Conservation (phyloP, 2,797 vertebrate species). For the Ctenochaetus hawaiiensis region DNA sequence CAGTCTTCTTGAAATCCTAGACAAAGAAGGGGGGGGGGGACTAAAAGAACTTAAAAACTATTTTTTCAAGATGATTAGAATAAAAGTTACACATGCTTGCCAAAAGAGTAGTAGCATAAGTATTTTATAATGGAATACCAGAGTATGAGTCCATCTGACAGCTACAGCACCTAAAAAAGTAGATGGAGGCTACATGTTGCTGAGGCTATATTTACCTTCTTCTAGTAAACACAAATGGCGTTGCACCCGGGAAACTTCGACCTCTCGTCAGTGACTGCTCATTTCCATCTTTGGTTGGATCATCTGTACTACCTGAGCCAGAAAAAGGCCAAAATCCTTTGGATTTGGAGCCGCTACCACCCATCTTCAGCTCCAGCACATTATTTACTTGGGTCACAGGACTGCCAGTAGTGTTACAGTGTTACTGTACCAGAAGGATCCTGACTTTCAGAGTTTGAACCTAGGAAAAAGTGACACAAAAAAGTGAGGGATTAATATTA, state of each 20-base stretch:
- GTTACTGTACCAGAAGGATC: constrained; percentile 44
- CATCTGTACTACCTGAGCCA: constrained; percentile 85
- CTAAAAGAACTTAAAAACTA: background rate
- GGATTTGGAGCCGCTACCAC: constrained; percentile 93
- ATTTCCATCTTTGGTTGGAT: constrained; percentile 85
- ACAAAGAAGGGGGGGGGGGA: background rate
- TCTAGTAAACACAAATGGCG: constrained; percentile 94
- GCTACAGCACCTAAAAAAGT: background rate
- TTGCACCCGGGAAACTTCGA: constrained; percentile 86
- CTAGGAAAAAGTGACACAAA: constrained; percentile 37
- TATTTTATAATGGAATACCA: too few relatives aligned
- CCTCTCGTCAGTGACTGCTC: constrained; percentile 90
- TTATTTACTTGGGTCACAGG: constrained; percentile 82
- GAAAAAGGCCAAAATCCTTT: constrained; percentile 95
- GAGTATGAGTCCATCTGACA: too few relatives aligned
- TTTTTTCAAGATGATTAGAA: too few relatives aligned
- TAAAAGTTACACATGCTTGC: too few relatives aligned
- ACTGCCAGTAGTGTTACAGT: constrained; percentile 63
- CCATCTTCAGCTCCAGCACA: constrained; percentile 92
- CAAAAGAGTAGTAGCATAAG: too few relatives aligned
- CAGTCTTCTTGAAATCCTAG: background rate
- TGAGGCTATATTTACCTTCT: constrained; percentile 86
- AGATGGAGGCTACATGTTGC: background rate
- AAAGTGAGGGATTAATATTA: background rate
- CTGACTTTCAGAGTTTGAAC: constrained; percentile 24